These are phyloP conservation scores for Poecilia picta DNA, from an alignment of 2,797 vertebrate genomes.

Conservation along the genomic window DNA sequence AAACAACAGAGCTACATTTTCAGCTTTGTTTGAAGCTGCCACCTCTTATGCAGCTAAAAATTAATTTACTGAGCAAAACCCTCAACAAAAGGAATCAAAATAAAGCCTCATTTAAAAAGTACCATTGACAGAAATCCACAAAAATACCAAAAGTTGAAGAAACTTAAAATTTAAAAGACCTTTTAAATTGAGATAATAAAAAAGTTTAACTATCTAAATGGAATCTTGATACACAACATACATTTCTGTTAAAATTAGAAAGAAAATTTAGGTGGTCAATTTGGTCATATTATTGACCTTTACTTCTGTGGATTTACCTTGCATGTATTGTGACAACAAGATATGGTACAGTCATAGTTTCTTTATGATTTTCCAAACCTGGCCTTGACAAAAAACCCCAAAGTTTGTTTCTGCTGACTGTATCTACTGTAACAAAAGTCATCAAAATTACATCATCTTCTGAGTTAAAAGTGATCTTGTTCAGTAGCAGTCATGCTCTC, in stretches of 20 bases:
- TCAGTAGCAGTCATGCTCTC: constrained; percentile 4
- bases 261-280: neutral
- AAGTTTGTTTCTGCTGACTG: constrained; percentile 10
- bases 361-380: neutral
- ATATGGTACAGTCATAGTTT: neutral
- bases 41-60: neutral
- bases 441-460: constrained; percentile 20
- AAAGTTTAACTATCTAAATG: neutral
- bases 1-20: neutral
- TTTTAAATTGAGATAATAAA: neutral
- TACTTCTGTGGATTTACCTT: neutral
- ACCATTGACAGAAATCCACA: neutral
- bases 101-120: neutral
- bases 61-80: neutral
- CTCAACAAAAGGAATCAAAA: neutral
- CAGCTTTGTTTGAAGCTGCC: neutral
- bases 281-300: neutral
- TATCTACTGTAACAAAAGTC: constrained; percentile 13
- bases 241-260: neutral
- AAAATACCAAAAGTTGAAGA: neutral
- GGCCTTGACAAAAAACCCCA: neutral
- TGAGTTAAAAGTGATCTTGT: constrained; percentile 14
- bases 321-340: neutral
- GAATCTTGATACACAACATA: neutral
- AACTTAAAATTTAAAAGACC: neutral